Conservation (phyloP, 2,797 vertebrate genomes). For the Tauraco hartlaubi region DNA sequence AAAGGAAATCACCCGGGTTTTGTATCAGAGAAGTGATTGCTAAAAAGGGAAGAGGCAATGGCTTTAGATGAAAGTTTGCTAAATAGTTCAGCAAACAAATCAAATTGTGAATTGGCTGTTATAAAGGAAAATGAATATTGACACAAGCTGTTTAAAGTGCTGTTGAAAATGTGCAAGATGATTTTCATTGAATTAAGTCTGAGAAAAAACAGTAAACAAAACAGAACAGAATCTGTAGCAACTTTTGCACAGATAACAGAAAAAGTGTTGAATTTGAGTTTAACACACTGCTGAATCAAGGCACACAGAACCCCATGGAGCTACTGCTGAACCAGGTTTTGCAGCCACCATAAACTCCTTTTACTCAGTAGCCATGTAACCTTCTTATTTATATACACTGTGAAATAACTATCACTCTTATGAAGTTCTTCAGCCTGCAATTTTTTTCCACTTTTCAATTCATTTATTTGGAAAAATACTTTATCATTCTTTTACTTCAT, state of each 20-base stretch:
- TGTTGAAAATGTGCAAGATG: conserved; percentile 22
- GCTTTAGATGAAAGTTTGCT: background rate
- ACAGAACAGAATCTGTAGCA: background rate
- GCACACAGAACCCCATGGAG: background rate
- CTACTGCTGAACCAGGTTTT: background rate
- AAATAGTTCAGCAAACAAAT: conserved; percentile 39
- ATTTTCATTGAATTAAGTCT: conserved; percentile 63
- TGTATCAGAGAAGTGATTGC: background rate
- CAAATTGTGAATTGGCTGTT: background rate
- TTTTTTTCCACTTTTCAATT: background rate
- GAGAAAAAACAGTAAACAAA: conserved; percentile 27
- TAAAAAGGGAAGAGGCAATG: background rate
- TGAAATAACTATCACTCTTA: background rate
- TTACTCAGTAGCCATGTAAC: background rate
- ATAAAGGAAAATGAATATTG: conserved; percentile 64
- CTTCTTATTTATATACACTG: background rate
- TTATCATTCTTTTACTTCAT: background rate
- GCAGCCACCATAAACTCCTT: rapidly evolving
- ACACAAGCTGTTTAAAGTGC: conserved; percentile 15
- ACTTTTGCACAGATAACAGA: background rate
- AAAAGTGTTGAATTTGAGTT: background rate
- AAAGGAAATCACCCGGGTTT: background rate
- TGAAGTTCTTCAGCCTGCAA: background rate
- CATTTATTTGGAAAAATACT: background rate
- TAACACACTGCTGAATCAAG: background rate